Base-by-base conservation (phyloP, 1,140 invertebrate genomes). In the Tetranychus cinnabarinus region DNA sequence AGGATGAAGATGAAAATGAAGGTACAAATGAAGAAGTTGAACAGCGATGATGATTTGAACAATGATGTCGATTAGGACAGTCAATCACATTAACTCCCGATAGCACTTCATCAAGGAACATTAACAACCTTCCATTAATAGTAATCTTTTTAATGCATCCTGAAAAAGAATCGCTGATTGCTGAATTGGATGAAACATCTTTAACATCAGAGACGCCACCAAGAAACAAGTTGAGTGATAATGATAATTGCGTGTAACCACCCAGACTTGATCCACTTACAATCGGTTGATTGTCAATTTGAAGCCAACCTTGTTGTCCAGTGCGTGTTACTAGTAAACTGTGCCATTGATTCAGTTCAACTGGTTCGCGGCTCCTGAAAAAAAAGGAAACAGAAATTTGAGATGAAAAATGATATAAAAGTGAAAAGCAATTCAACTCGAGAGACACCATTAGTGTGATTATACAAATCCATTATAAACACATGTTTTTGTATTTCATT, bases 51-150 rank as follows among this genome's bases (percentile, higher is more conserved):
- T 52, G 48, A 52, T n/a, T 23, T 52, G 48, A n/a, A 52, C 48
- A 52, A 0, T 85, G 82, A 73, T 23, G 23, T 23, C 23, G 23
- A 23, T 93, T 88, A 31, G 84, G 82, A 72, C 90, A 96, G 70
- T 88, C 90, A 64, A 85, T 86, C 0, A 96, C 82, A 69, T 93
- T 92, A 13, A 86, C 82, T 31, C 88, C 88, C 5, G 84, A 85
- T 46, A 91, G 72, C 1, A 88, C 88, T 64, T 89, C 84, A 0
- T 85, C 82, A 35, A 93, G 76, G 42, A 95, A 83, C 31, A 83
- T 78, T 45, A 93, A 70, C 65, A 82, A 79, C 63, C 80, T 77
- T 57, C 83, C 81, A 70, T 89, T 89, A 61, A 90, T 82, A 66
- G 62, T 68, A 70, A 88, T 84, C 76, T 84, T 86, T 72, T 91